Base-by-base conservation (phyloP, 2,113 vertebrate species). In the Barnardius zonarius region DNA sequence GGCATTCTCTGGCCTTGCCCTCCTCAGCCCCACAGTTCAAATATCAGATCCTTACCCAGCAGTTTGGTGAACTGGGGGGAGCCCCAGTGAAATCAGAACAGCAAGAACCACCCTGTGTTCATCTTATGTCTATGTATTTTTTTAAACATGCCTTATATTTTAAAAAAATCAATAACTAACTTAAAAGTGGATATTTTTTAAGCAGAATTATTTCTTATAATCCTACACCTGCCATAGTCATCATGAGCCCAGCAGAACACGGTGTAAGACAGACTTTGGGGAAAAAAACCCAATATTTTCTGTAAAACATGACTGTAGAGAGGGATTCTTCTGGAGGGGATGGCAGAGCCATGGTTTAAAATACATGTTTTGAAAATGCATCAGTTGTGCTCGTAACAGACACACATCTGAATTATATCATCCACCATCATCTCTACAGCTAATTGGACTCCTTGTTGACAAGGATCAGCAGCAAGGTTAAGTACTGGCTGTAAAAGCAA, bases 371-470 rank as follows among this genome's bases (percentile, higher is more conserved):
- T 94, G 70, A 64, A 95, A 88, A 64, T 20, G 6, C 9, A 73
- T 64, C 80, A 41, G 39, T 72, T 64, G 28, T 22, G 73, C 31
- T 51, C 88, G 69, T 78, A 83, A 49, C 59, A 69, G 35, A 87
- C 78, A 83, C 87, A 33, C 72, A 66, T 80, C 90, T 94, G 83
- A 69, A 72, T 93, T 86, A 27, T 94, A 81, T 93, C 73, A 82
- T 17, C 76, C 37, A 20, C 92, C 80, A 30, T 92, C 73, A 7
- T 86, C 72, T 52, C 74, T 92, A 83, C 86, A 66, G 92, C 93
- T 96, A 91, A 95, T 89, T 96, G 92, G 93, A 31, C 67, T 72
- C 90, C 86, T 88, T 93, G 93, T 86, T 97, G 95, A 91, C 93
- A 94, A 87, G 74, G 75, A 86, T 72, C 74, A 66, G 92, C 80